A percentile compares a stretch with the other conserved stretches of the same genome.
These are phyloP conservation scores for Drosophila mojavensis DNA, from an alignment of 1,140 invertebrate species.

Conservation along the genomic window DNA sequence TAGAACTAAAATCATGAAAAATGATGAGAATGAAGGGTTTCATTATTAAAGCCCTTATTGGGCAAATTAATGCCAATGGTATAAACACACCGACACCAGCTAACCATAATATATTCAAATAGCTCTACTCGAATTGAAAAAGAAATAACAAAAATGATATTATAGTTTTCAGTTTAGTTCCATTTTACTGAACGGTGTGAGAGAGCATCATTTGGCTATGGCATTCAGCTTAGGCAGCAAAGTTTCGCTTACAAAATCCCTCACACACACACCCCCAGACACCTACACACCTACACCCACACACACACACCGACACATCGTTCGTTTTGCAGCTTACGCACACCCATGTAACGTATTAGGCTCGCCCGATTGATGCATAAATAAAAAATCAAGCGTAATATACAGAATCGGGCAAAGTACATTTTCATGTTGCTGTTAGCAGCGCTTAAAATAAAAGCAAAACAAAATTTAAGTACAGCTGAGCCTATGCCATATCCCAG, in stretches of 20 bases:
- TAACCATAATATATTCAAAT: no score
- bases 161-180: no score
- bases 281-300: slow-evolving; percentile 8
- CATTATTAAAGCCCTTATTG: neutral
- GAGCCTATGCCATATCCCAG: slow-evolving; percentile 33
- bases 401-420: slow-evolving; percentile 75
- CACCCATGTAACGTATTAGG: slow-evolving; percentile 75
- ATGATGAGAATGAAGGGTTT: neutral
- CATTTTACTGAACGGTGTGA: no score
- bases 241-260: neutral
- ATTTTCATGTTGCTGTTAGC: slow-evolving; percentile 69
- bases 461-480: slow-evolving; percentile 14
- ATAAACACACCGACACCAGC: no score
- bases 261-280: neutral
- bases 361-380: slow-evolving; percentile 71
- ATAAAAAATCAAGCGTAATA: slow-evolving; percentile 77
- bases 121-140: no score
- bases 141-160: neutral
- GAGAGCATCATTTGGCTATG: neutral
- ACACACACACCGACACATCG: slow-evolving; percentile 18
- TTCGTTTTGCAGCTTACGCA: slow-evolving; percentile 54
- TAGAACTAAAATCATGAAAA: neutral
- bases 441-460: slow-evolving; percentile 47
- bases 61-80: neutral
- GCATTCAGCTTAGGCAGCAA: slow-evolving; percentile 10